Base-by-base conservation (phyloP, 2,113 vertebrate genomes). In the Oophaga pumilio region DNA sequence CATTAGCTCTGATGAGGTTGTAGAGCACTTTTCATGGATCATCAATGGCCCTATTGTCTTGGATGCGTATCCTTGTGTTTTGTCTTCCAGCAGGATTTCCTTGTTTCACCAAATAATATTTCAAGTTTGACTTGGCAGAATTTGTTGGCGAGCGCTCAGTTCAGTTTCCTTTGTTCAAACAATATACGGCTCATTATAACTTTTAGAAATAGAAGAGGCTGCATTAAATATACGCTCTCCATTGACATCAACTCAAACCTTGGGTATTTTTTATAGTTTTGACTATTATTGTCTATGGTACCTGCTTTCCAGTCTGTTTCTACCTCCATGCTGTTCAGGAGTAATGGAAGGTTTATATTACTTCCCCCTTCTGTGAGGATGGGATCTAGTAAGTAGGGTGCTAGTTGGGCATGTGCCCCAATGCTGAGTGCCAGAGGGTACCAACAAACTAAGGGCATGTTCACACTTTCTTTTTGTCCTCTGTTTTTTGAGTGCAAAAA, bases 81-180 rank as follows among this genome's bases (percentile, higher is more conserved):
- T 50, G 71, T 74, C 43, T 74, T 11, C 2, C 71, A 74, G 71
- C 71, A 74, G 71, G 71, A 74, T 74, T 74, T 74, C 71, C 71
- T 74, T 74, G 71, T 74, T 50, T 74, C 6, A 74, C 71, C 43
- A 74, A 74, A 49, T 74, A 74, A 74, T 74, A 74, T 74, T 50
- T 74, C 8, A 22, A 74, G 33, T 50, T 74, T 74, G 22, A 20
- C 71, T 74, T 74, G 71, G 71, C 71, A 74, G 33, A 49, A 74
- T 22, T 22, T 11, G 33, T 74, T 74, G 71, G 33, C 71, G 4
- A 20, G 33, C 1, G 2, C 33, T 5, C 71, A 50, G 3, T 74
- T 50, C 33, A 74, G 18, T 74, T 74, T 74, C 43, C 71, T 6
- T 13, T 74, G 71, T 50, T 74, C 71, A 74, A 74, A 74, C 50